These are phyloP conservation scores for Oedothorax gibbosus DNA, from an alignment of 1,140 invertebrate genomes.

Conservation along the genomic window DNA sequence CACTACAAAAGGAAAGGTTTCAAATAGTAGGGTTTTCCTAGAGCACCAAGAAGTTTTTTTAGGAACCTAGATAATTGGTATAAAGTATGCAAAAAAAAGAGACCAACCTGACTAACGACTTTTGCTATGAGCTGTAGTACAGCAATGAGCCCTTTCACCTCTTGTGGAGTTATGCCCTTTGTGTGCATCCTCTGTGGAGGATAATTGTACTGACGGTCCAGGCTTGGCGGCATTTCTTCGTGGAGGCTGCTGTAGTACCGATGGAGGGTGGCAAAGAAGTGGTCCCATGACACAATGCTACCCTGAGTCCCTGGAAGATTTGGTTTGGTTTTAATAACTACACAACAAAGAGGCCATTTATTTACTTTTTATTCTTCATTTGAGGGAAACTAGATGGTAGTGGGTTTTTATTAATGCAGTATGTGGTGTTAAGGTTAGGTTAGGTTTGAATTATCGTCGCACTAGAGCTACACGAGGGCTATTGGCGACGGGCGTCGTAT, in stretches of 20 bases:
- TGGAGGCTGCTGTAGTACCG: slow-evolving; percentile 77
- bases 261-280: slow-evolving; percentile 87
- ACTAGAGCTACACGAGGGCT: too few relatives aligned
- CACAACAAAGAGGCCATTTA: too few relatives aligned
- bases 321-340: too few relatives aligned
- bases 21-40: too few relatives aligned
- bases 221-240: slow-evolving; percentile 75
- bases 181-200: slow-evolving; percentile 72
- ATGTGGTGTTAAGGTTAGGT: too few relatives aligned
- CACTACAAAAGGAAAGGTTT: too few relatives aligned
- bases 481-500: too few relatives aligned
- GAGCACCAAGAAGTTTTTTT: too few relatives aligned
- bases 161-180: slow-evolving; percentile 81
- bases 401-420: too few relatives aligned
- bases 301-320: slow-evolving; percentile 66
- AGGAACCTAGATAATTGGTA: not conserved
- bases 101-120: slow-evolving; percentile 74
- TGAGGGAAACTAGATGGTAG: too few relatives aligned
- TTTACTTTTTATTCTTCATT: too few relatives aligned
- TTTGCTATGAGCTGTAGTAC: slow-evolving; percentile 82
- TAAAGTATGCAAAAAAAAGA: slow-evolving; percentile 26
- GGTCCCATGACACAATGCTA: slow-evolving; percentile 82
- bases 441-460: too few relatives aligned
- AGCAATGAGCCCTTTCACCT: slow-evolving; percentile 87
- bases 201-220: slow-evolving; percentile 75